These are phyloP conservation scores for Magallana gigas DNA, from an alignment of 1,140 invertebrate species.

Conservation along the genomic window DNA sequence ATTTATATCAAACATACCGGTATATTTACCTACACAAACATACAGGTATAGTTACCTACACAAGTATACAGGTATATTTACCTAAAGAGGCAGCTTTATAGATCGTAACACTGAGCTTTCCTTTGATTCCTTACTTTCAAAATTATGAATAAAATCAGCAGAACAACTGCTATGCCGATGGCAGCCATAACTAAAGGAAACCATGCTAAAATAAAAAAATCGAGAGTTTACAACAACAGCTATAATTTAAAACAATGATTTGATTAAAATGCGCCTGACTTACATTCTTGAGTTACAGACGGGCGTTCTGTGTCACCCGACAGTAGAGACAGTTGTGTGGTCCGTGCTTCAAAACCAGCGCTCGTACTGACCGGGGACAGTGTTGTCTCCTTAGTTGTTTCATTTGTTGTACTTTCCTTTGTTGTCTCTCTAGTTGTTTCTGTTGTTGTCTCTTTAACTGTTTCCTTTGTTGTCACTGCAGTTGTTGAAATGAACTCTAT, in stretches of 20 bases:
- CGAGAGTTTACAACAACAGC: neutral
- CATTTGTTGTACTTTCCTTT: neutral
- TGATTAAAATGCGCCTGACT: neutral
- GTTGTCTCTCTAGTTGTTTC: neutral
- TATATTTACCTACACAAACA: too few relatives aligned
- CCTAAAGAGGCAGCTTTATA: too few relatives aligned
- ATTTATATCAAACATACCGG: too few relatives aligned
- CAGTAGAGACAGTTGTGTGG: neutral
- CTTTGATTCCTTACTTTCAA: too few relatives aligned
- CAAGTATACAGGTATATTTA: too few relatives aligned
- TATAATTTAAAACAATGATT: neutral
- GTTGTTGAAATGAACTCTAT: neutral
- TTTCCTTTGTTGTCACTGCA: neutral
- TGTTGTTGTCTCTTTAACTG: neutral
- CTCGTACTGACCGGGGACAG: neutral
- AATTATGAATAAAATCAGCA: neutral
- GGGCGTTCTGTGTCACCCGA: neutral
- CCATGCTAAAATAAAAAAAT: conserved; percentile 5
- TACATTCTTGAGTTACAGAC: neutral
- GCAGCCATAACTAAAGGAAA: neutral
- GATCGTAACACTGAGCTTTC: too few relatives aligned
- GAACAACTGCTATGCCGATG: neutral
- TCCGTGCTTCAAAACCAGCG: neutral
- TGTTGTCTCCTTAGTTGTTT: neutral
- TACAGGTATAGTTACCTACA: too few relatives aligned